phyloP scores from a whole-genome alignment of 2,113 vertebrate genomes.

The Erythrolamprus reginae region DNA sequence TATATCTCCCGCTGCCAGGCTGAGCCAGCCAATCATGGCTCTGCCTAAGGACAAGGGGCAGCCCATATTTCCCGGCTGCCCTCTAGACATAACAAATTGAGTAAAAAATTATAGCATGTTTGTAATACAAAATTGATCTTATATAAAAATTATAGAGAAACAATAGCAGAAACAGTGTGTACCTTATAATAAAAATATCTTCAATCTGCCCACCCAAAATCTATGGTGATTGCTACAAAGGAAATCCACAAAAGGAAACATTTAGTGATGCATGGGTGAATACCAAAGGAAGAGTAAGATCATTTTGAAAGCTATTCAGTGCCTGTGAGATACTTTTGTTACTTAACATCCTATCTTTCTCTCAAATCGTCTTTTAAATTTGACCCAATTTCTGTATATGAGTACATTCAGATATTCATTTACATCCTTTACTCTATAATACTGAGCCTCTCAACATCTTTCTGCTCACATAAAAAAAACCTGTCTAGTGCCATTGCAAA shows the following conservation, averaged over 20 bases:
- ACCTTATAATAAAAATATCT: conserved; percentile 4
- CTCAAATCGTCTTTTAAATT: not conserved
- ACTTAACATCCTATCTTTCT: conserved; percentile 16
- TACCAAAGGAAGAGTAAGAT: conserved; percentile 26
- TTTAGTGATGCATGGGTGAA: conserved; percentile 32
- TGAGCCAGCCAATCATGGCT: too few species aligned
- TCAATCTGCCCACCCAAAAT: conserved; percentile 23
- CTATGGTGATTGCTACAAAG: conserved; percentile 3
- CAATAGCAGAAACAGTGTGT: not conserved
- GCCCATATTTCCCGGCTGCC: too few species aligned
- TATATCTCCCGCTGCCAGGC: too few species aligned
- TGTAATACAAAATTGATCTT: conserved; percentile 18
- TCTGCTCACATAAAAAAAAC: conserved; percentile 16
- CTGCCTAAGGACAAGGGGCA: too few species aligned
- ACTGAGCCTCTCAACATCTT: conserved; percentile 3
- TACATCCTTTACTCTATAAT: not conserved
- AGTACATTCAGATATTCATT: not conserved
- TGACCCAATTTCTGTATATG: not conserved
- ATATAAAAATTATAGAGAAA: conserved; percentile 5
- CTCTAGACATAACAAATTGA: too few species aligned
- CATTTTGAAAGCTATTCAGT: conserved; percentile 28
- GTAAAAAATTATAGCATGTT: conserved; percentile 10
- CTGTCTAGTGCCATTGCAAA: conserved; percentile 13
- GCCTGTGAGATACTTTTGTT: conserved; percentile 33
- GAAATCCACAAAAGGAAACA: conserved; percentile 2